Evolutionary conservation across 37 sponge, comb jelly and placozoan genomes (phyloP).

Genomic region (Dysidea cf. avara): DNA sequence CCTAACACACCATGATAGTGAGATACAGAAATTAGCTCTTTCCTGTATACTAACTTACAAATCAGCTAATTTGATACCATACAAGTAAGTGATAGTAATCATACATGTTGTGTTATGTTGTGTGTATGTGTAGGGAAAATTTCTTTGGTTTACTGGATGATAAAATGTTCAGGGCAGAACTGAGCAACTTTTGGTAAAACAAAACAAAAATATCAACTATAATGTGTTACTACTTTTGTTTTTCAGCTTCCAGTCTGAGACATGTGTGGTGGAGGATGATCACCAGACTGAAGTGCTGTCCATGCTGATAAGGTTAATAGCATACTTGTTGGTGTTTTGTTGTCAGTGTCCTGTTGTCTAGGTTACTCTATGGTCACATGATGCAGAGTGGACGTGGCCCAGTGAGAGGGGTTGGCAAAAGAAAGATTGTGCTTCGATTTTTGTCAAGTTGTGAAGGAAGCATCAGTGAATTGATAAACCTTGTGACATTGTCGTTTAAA

Average conservation of each 20-base stretch:
- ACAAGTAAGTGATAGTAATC: slow-evolving; percentile 41
- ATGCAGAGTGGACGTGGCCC: slow-evolving; percentile 25
- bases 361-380: slow-evolving; percentile 78
- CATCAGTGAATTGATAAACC: slow-evolving; percentile 46
- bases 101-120: not conserved
- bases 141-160: slow-evolving; percentile 66
- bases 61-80: slow-evolving; percentile 50
- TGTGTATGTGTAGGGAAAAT: slow-evolving; percentile 48
- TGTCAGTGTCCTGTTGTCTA: not conserved
- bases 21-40: slow-evolving; percentile 77
- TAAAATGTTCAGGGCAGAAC: slow-evolving; percentile 60
- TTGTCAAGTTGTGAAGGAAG: slow-evolving; percentile 49
- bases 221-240: not conserved
- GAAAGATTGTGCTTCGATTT: slow-evolving; percentile 64
- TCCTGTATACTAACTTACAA: slow-evolving; percentile 68
- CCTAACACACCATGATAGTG: slow-evolving; percentile 61
- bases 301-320: slow-evolving; percentile 66
- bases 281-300: slow-evolving; percentile 64
- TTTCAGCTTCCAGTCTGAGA: slow-evolving; percentile 38
- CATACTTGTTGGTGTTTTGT: not conserved
- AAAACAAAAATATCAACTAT: not conserved
- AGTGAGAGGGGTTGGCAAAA: slow-evolving; percentile 35
- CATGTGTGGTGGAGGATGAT: slow-evolving; percentile 48
- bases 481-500: slow-evolving; percentile 51
- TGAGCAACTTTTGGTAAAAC: slow-evolving; percentile 53